phyloP scores from a whole-genome alignment of 2,113 vertebrate genomes.

The Azemiops feae region DNA sequence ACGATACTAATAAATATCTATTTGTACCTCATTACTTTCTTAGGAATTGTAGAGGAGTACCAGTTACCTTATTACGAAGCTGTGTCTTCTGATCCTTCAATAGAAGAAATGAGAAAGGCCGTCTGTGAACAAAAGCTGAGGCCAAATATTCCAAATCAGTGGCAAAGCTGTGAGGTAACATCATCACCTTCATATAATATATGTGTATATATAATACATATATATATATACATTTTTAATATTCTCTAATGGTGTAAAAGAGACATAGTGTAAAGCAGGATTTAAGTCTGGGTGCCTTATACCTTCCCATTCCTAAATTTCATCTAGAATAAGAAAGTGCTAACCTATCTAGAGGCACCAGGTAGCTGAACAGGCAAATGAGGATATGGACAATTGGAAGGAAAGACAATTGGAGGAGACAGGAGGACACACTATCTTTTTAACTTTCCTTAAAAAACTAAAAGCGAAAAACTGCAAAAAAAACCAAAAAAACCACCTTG shows the following conservation, averaged over 20 bases:
- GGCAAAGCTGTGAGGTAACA: conserved; percentile 97
- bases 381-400: not conserved
- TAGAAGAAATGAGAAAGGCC: conserved; percentile 94
- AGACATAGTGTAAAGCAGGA: not conserved
- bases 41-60: conserved; percentile 91
- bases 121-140: conserved; percentile 95
- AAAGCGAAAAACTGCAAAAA: not conserved
- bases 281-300: not conserved
- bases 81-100: conserved; percentile 94
- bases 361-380: not conserved
- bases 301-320: not conserved
- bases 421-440: not conserved
- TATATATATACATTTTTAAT: not conserved
- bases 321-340: not conserved
- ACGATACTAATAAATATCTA: not conserved
- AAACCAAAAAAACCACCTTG: not conserved
- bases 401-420: not conserved
- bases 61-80: conserved; percentile 96
- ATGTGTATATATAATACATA: too few species aligned
- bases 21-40: not conserved
- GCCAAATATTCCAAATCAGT: conserved; percentile 94
- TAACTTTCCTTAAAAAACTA: not conserved
- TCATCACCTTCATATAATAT: not conserved
- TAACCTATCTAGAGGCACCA: not conserved
- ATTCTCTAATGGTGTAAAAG: not conserved